Evolutionary conservation across 1,140 invertebrate genomes (phyloP).

Genomic region (Nasonia giraulti): DNA sequence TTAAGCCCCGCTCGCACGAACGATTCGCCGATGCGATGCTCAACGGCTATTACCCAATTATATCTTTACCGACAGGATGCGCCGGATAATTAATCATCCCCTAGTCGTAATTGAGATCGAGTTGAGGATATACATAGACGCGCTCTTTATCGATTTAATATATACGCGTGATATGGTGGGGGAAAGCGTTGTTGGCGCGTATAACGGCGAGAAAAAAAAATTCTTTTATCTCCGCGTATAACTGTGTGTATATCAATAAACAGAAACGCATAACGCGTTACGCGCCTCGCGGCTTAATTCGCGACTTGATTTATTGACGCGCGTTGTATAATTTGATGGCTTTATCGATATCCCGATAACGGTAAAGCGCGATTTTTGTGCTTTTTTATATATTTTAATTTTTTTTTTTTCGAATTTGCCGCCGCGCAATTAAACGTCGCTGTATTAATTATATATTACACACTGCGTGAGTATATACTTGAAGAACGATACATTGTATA

Average conservation of each 20-base stretch:
- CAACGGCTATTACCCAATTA: not conserved
- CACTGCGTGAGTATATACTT: too few species aligned
- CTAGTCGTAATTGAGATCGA: not conserved
- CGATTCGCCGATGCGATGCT: not conserved
- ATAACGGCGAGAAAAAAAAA: too few species aligned
- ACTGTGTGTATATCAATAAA: not conserved
- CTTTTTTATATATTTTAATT: not conserved
- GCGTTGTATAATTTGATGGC: not conserved
- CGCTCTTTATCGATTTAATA: not conserved
- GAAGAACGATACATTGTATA: not conserved
- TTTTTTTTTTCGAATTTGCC: not conserved
- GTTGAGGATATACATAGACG: not conserved
- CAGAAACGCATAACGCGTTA: not conserved
- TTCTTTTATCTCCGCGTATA: too few species aligned
- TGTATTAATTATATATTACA: too few species aligned
- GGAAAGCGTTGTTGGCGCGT: too few species aligned
- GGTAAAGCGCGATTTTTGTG: not conserved
- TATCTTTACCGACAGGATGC: slow-evolving; percentile 11
- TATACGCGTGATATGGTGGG: not conserved
- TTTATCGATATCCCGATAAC: not conserved
- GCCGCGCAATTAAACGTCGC: not conserved
- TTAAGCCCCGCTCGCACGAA: not conserved
- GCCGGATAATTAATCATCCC: slow-evolving; percentile 8
- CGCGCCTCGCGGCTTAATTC: not conserved
- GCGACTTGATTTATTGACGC: not conserved